Evolutionary conservation across 2,888 invertebrate species (phyloP), one percentile per base, ranked within the genome.

Genomic region (Cataglyphis albicans): DNA sequence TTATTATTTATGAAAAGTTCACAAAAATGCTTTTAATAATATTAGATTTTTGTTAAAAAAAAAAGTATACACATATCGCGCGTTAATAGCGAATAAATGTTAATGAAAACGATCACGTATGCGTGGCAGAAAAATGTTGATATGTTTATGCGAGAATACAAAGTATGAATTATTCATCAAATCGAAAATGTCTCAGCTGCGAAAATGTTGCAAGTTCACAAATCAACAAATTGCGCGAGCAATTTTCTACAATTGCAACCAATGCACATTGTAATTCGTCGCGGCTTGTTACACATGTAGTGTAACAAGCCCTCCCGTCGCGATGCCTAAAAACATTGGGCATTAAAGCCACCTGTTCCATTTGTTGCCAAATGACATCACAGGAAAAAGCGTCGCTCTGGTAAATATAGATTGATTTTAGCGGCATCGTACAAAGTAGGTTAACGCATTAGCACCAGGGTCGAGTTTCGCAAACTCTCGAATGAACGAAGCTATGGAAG

Each of bases 371-470:
- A 38, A 55, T 7, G 38, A 12, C 9, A 3, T 18, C n/a, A 48
- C 55, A 44, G 64, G 76, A 59, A 55, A 63, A 15, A 29, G 29
- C 38, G 9, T 55, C 52, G 29, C 15, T 35, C 3, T 48, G 29
- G 9, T n/a, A 18, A 21, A 63, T 29, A 52, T 57, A 55, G 57
- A 61, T 32, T 41, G 82, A 80, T 76, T 52, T 84, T 68, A 73
- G 74, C 48, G 67, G 32, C 61, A 55, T 9, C 18, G 15, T 18
- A 41, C 25, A 18, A 88, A 81, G 76, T 87, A 61, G 87, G 88
- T 86, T 87, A 87, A 86, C 63, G 48, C 63, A 21, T 15, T 70
- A 9, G 57, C 29, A 80, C 9, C 81, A 70, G 63, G 73, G 52
- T 67, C 44, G 29, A 12, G 64, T 88, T 88, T 84, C 65, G 72